Evolutionary conservation across 2,797 vertebrate species (phyloP).

Genomic region (Zalophus californianus): DNA sequence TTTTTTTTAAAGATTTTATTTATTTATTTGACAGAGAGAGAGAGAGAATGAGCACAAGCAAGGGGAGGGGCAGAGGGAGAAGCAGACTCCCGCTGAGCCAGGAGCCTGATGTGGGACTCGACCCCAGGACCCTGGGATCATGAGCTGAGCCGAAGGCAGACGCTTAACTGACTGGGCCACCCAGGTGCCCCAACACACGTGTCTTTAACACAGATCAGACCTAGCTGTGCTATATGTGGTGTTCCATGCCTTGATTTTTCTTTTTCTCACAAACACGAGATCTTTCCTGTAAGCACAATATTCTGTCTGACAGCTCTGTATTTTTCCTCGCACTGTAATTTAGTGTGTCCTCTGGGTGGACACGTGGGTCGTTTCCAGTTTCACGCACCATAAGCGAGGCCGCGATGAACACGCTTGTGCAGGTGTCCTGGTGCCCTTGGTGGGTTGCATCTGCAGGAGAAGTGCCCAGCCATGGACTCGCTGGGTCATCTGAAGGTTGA

Average conservation of each 20-base stretch:
- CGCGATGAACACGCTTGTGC: no score
- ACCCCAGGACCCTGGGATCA: no score
- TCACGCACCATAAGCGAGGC: fast-evolving
- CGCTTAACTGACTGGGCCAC: no score
- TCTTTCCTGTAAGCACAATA: not conserved
- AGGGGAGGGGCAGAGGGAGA: no score
- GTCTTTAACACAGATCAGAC: not conserved
- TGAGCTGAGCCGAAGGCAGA: no score
- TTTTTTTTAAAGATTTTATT: no score
- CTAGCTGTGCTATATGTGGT: fast-evolving
- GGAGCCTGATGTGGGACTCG: no score
- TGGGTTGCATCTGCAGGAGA: not conserved
- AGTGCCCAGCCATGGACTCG: fast-evolving
- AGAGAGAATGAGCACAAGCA: no score
- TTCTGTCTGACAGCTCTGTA: not conserved
- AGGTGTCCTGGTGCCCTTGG: fast-evolving
- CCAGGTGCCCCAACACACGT: fast-evolving
- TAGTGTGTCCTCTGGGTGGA: not conserved
- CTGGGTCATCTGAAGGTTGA: not conserved
- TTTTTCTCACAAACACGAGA: not conserved
- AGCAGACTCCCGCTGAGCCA: no score
- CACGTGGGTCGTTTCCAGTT: fast-evolving
- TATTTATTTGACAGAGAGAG: no score
- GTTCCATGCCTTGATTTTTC: not conserved
- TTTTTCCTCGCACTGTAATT: fast-evolving